phyloP scores from a whole-genome alignment of 2,888 invertebrate genomes.

The Eudasyphora cyanicolor region DNA sequence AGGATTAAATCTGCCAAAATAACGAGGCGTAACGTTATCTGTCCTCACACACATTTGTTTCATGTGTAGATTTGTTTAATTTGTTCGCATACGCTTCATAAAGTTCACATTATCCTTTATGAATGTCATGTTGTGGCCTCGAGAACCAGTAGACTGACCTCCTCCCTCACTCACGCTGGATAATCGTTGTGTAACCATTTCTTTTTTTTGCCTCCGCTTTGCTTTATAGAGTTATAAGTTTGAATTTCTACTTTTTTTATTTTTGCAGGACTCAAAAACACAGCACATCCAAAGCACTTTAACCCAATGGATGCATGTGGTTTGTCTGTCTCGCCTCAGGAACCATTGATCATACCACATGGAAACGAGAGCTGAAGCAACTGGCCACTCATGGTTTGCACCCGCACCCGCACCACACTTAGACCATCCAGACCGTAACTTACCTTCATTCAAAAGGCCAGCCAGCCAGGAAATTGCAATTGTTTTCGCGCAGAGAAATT shows the following conservation, averaged over 20 bases:
- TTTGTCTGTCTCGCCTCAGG: constrained; percentile 19
- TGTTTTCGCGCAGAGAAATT: constrained; percentile 23
- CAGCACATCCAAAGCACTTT: constrained; percentile 69
- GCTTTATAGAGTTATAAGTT: constrained; percentile 65
- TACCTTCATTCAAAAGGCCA: background rate
- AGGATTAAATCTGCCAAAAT: background rate
- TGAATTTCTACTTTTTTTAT: no score
- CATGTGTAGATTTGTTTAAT: constrained; percentile 6
- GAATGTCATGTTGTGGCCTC: background rate
- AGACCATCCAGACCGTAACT: background rate
- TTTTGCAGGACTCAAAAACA: no score
- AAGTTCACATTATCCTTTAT: background rate
- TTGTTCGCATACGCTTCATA: background rate
- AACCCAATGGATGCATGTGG: constrained; percentile 20
- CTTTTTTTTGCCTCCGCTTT: background rate
- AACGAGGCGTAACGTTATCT: constrained; percentile 21
- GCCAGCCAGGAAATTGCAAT: constrained; percentile 24
- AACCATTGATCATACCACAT: constrained; percentile 34
- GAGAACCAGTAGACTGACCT: background rate
- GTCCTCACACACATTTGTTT: constrained; percentile 44
- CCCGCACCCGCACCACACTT: constrained; percentile 28
- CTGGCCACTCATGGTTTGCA: constrained; percentile 50
- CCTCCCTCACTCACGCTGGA: background rate
- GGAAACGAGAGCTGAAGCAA: background rate
- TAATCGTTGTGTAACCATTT: constrained; percentile 35